Percentiles rank a stretch among this genome's conserved stretches.
Conservation (phyloP, 2,113 vertebrate species). For the Engystomops pustulosus region DNA sequence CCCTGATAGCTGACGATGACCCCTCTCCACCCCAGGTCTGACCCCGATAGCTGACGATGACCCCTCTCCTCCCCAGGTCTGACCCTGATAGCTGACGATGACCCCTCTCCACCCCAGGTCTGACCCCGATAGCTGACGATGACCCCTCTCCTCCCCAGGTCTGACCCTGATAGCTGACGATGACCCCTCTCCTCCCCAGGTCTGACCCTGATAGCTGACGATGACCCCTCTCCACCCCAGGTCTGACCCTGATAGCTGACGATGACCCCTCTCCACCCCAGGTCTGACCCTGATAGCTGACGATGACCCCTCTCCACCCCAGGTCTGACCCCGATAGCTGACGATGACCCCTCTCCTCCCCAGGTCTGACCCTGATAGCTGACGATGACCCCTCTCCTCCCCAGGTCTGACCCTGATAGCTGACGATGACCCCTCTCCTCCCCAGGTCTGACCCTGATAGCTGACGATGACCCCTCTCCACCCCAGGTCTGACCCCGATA, state of each 20-base stretch:
- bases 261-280: conserved; percentile 59
- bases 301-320: too few species aligned
- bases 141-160: conserved; percentile 66
- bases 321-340: conserved; percentile 80
- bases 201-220: conserved; percentile 73
- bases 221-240: conserved; percentile 65
- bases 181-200: conserved; percentile 66
- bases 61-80: conserved; percentile 71
- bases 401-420: conserved; percentile 80
- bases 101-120: conserved; percentile 67
- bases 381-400: neutral
- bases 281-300: conserved; percentile 77
- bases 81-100: conserved; percentile 68
- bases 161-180: conserved; percentile 73
- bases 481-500: conserved; percentile 80
- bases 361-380: conserved; percentile 80
- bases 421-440: neutral
- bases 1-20: conserved; percentile 68
- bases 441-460: conserved; percentile 80
- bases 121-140: conserved; percentile 72
- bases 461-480: too few species aligned
- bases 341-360: neutral
- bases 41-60: conserved; percentile 68
- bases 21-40: conserved; percentile 71
- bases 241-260: conserved; percentile 74